Evolutionary conservation across 2,888 invertebrate genomes (phyloP).

Genomic region (Anoncus sp.): DNA sequence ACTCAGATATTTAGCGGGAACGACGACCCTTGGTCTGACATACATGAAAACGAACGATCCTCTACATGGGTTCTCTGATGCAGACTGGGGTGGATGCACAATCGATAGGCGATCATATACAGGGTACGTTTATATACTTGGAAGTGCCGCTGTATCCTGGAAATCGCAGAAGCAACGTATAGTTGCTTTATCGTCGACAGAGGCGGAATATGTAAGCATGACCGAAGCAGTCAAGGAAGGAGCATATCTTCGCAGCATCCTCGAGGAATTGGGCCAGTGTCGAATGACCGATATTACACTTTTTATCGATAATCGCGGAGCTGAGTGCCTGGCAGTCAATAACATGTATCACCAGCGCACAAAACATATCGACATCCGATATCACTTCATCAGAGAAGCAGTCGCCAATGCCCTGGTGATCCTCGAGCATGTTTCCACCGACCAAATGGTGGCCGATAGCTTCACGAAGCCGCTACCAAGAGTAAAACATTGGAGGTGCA

Average conservation of each 20-base stretch:
- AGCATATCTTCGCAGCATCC: slow-evolving; percentile 38
- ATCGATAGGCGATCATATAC: slow-evolving; percentile 57
- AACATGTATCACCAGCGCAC: slow-evolving; percentile 42
- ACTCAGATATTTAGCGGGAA: slow-evolving; percentile 8
- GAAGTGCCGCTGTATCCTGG: slow-evolving; percentile 48
- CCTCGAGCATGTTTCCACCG: too few species aligned
- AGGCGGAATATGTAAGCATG: slow-evolving; percentile 57
- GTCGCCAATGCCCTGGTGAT: too few species aligned
- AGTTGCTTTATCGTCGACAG: slow-evolving; percentile 53
- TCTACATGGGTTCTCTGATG: background rate
- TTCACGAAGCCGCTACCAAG: too few species aligned
- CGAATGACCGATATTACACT: slow-evolving; percentile 1
- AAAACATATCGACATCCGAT: too few species aligned
- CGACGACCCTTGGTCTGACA: background rate
- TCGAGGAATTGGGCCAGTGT: slow-evolving; percentile 8
- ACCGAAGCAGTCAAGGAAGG: slow-evolving; percentile 57
- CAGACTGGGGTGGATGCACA: slow-evolving; percentile 19
- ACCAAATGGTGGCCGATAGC: too few species aligned
- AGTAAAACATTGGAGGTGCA: too few species aligned
- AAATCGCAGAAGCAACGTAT: slow-evolving; percentile 58
- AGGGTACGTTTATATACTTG: slow-evolving; percentile 50
- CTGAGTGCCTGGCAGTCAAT: slow-evolving; percentile 35
- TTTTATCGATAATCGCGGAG: slow-evolving; percentile 48
- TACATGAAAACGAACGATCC: background rate
- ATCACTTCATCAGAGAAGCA: too few species aligned